These are phyloP conservation scores for Acrocephalus scirpaceus DNA, from an alignment of 2,797 vertebrate species.

Conservation along the genomic window DNA sequence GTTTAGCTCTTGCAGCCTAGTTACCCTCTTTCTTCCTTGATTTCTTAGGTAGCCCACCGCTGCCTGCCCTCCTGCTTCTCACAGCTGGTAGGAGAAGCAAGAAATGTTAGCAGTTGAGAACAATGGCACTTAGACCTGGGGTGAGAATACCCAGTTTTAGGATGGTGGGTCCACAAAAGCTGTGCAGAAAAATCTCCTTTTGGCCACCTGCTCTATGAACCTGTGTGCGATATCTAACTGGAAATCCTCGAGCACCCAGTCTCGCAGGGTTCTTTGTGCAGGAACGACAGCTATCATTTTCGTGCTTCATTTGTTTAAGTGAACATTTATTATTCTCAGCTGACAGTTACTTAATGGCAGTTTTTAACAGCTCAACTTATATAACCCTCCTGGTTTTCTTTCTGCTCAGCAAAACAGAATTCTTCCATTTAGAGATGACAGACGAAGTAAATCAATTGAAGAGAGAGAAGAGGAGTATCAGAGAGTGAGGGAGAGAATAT, in stretches of 20 bases:
- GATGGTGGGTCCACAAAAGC: background rate
- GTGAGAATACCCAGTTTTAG: background rate
- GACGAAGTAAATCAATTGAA: slow-evolving; percentile 94
- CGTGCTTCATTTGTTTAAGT: slow-evolving; percentile 65
- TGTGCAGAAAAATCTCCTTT: background rate
- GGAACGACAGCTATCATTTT: slow-evolving; percentile 30
- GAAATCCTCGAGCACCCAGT: background rate
- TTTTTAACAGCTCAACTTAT: slow-evolving; percentile 75
- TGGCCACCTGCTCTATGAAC: background rate
- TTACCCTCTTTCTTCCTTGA: background rate
- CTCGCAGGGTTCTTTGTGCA: background rate
- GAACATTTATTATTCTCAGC: slow-evolving; percentile 75
- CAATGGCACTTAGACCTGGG: background rate
- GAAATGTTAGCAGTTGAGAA: background rate
- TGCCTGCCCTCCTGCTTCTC: background rate
- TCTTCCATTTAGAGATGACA: slow-evolving; percentile 90
- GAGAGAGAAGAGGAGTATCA: slow-evolving; percentile 97
- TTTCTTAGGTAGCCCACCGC: background rate
- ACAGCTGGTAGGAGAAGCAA: background rate
- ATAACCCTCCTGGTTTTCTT: slow-evolving; percentile 81
- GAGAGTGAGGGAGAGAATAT: slow-evolving; percentile 92
- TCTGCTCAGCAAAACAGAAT: slow-evolving; percentile 86
- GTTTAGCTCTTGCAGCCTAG: background rate
- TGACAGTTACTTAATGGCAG: slow-evolving; percentile 75
- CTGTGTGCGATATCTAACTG: background rate